Percentiles rank a stretch among this genome's conserved stretches.
Evolutionary conservation across 2,888 invertebrate genomes (phyloP).

Genomic region (Neuroscelio doddi): DNA sequence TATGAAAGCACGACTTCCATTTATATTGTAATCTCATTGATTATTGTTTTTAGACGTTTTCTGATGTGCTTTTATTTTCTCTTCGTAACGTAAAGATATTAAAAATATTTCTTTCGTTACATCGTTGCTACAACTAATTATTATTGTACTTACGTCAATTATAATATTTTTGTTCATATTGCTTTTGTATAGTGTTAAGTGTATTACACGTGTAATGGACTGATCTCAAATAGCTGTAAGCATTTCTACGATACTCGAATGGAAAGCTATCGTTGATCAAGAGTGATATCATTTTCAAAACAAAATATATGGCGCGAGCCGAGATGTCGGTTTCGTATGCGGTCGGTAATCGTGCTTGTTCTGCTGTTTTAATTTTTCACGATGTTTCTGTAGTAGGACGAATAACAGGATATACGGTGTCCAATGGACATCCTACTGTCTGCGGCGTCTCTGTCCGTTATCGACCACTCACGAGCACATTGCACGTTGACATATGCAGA

Average conservation of each 20-base stretch:
- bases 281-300: neutral
- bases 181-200: too few species aligned
- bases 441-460: conserved; percentile 57
- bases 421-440: conserved; percentile 69
- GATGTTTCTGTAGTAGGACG: conserved; percentile 62
- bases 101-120: too few species aligned
- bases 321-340: conserved; percentile 11
- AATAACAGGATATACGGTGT: conserved; percentile 72
- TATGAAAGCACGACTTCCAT: too few species aligned
- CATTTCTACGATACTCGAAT: neutral
- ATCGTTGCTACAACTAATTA: too few species aligned
- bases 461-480: conserved; percentile 62
- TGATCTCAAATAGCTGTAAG: too few species aligned
- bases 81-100: too few species aligned
- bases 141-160: too few species aligned
- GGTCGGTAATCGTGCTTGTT: conserved; percentile 20
- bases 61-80: too few species aligned
- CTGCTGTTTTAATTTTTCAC: conserved; percentile 55
- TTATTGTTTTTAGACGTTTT: too few species aligned
- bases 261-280: neutral
- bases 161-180: too few species aligned
- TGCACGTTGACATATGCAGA: conserved; percentile 47
- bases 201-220: too few species aligned
- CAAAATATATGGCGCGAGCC: conserved; percentile 6
- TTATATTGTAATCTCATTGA: neutral